Base-by-base conservation (phyloP, 2,113 vertebrate genomes). In the Cyanoderma ruficeps region DNA sequence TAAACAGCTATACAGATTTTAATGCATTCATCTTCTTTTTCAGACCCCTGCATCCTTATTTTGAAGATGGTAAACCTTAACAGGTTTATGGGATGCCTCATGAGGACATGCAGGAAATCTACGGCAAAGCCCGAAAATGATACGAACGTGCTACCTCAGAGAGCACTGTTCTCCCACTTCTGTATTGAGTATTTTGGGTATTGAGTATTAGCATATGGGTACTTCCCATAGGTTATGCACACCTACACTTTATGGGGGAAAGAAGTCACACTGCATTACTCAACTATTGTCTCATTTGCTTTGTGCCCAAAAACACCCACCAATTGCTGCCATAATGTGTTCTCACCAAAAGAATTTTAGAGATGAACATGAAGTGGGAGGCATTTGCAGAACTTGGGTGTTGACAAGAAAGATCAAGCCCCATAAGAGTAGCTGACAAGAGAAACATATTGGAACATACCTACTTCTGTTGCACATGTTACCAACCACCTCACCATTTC, bases 401-500 rank as follows among this genome's bases (percentile, higher is more conserved):
- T 8, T 65, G 17, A 72, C 22, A 86, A 80, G 12, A 39, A 90
- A 86, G 68, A 63, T 47, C 57, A 93, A 72, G 42, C 35, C 23
- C 49, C 52, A 4, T 68, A 61, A 59, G 21, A 59, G 27, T 55
- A 80, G 59, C 37, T 88, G 60, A 52, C 7, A 84, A 68, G 22
- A 59, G 27, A 60, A 90, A 49, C 9, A 39, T 61, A 77, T 60
- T 65, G 64, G 64, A 91, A 98, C 98, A 49, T 97, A 98, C 98
- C 98, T 83, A 98, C 98, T 98, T 98, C 98, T 94, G 98, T 98
- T 93, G 98, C 98, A 96, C 98, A 98, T 2, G 98, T 98, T 87
- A 98, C 98, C 95, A 98, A 95, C 98, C 98, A 98, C 87, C 98
- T 97, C 95, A 98, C 98, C 98, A 98, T 98, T 93, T 98, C 98